Evolutionary conservation across 2,113 vertebrate species (phyloP).

Genomic region (Nanorana parkeri): DNA sequence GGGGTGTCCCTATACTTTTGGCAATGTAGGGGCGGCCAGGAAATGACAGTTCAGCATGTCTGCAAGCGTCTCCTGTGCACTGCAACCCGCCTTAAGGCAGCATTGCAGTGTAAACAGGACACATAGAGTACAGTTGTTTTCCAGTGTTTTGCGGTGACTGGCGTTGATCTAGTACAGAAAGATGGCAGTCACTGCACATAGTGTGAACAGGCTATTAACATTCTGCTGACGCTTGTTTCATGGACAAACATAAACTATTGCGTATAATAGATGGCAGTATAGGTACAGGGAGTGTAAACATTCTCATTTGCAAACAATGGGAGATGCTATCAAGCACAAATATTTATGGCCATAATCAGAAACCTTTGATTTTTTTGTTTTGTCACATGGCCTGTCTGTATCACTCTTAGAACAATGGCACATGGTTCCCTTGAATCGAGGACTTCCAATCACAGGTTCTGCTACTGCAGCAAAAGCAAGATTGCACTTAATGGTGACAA

Average conservation of each 20-base stretch:
- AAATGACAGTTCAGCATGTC: too few relatives aligned
- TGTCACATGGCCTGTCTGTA: constrained; percentile 34
- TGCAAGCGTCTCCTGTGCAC: too few relatives aligned
- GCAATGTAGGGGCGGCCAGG: too few relatives aligned
- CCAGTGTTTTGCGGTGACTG: too few relatives aligned
- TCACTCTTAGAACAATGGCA: constrained; percentile 1
- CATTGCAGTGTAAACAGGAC: too few relatives aligned
- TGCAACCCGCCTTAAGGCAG: too few relatives aligned
- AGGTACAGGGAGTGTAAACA: neutral
- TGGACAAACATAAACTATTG: neutral
- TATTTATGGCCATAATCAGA: constrained; percentile 45
- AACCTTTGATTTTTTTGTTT: constrained; percentile 43
- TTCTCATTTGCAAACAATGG: neutral
- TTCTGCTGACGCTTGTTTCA: neutral
- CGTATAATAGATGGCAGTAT: neutral
- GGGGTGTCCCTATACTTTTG: too few relatives aligned
- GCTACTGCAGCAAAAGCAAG: constrained; percentile 10
- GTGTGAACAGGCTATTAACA: neutral
- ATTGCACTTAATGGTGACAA: constrained; percentile 13
- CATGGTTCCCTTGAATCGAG: constrained; percentile 2
- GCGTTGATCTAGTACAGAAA: too few relatives aligned
- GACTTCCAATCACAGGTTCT: constrained; percentile 24
- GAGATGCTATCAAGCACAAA: constrained; percentile 26
- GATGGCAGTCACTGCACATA: too few relatives aligned
- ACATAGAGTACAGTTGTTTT: too few relatives aligned